A percentile compares a stretch with the other conserved stretches of the same genome.
phyloP scores from a whole-genome alignment of 2,113 vertebrate genomes.

The Rissa tridactyla region DNA sequence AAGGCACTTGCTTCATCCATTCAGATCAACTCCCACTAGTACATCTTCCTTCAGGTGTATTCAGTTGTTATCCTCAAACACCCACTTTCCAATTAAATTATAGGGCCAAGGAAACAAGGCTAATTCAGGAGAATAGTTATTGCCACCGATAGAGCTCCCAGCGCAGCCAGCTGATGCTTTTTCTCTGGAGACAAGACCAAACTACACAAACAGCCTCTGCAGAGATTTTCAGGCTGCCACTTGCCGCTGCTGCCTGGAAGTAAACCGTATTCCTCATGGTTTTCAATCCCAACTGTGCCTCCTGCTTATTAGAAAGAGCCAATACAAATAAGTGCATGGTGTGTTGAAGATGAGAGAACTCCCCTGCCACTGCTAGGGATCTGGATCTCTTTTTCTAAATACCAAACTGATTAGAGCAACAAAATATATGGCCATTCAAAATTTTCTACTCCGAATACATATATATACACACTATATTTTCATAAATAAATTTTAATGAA shows the following conservation, averaged over 20 bases:
- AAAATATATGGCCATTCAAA: background rate
- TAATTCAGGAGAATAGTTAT: background rate
- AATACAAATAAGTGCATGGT: background rate
- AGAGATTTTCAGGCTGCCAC: background rate
- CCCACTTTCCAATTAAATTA: background rate
- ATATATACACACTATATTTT: background rate
- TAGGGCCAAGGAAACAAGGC: background rate
- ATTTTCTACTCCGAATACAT: background rate
- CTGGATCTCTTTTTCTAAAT: background rate
- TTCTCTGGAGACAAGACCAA: background rate
- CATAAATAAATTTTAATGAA: background rate
- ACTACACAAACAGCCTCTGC: constrained; percentile 6
- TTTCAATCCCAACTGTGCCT: background rate
- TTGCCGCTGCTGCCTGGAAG: background rate
- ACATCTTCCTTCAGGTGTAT: background rate
- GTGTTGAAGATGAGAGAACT: background rate
- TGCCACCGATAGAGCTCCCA: background rate
- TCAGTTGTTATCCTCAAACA: background rate
- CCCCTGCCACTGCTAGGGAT: background rate
- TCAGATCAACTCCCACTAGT: background rate
- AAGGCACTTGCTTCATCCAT: background rate
- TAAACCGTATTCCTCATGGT: background rate
- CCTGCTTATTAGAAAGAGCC: background rate
- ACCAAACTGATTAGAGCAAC: background rate
- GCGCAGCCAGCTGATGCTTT: background rate